Evolutionary conservation across 2,113 vertebrate species (phyloP), one percentile per base, ranked within the genome.

Genomic region (Burhinus oedicnemus): DNA sequence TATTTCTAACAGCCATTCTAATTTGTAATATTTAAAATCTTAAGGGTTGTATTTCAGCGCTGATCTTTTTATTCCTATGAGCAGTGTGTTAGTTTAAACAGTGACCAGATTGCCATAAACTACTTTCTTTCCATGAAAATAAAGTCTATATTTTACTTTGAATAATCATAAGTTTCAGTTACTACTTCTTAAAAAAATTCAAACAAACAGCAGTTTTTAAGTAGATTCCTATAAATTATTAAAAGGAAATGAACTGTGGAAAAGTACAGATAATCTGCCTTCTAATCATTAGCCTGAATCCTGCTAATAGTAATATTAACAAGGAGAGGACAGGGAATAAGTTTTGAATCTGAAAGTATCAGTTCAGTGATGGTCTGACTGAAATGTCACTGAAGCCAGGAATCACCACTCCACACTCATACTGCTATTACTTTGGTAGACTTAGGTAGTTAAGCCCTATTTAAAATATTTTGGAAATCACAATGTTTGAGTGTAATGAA

Each of bases 101-200:
- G 13, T 55, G 42, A 83, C 64, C 60, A 84, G 44, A 65, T 83
- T 89, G 26, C n/a, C 5, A 1, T 76, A 96, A 96, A 9, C 77
- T 84, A 19, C 71, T 79, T 95, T 88, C 72, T 95, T 25, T 49
- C 62, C 52, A 92, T 90, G 91, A 95, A 97, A 97, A 93, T 34
- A 77, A 79, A 97, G 52, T 93, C 81, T 94, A n/a, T 94, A 83
- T 93, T 95, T 96, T 83, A 68, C 57, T 89, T 84, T 89, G 95
- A 98, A 95, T 93, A 97, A 91, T 79, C 47, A n/a, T 87, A 84
- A 77, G 55, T 89, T 96, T 96, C 81, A 71, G 71, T 92, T 96
- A 36, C 57, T 94, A 79, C 70, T 94, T 93, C 58, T 51, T 64
- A n/a, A 96, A 87, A 87, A 96, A 80, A 91, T 20, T 79, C 36